phyloP scores from a whole-genome alignment of 2,113 vertebrate genomes.

The Nesogale talazaci region DNA sequence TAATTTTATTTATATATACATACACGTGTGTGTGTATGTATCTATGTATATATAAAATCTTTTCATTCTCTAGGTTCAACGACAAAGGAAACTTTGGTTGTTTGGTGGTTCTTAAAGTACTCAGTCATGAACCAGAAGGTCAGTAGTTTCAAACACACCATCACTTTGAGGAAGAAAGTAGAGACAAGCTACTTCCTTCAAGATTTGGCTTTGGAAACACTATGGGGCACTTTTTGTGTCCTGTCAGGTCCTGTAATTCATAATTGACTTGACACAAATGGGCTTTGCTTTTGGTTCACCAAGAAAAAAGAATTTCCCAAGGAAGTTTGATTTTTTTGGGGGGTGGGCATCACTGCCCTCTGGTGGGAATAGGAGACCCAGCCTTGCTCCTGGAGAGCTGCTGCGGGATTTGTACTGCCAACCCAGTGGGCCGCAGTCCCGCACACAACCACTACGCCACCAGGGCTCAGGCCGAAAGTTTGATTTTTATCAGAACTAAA shows the following conservation, averaged over 20 bases:
- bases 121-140: background rate
- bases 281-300: background rate
- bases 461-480: too few species aligned
- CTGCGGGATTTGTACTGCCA: too few species aligned
- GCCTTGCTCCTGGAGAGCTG: too few species aligned
- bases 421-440: too few species aligned
- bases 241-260: background rate
- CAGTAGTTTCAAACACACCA: background rate
- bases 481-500: slow-evolving; percentile 54
- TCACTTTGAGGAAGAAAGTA: background rate
- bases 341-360: too few species aligned
- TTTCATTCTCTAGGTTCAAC: slow-evolving; percentile 31
- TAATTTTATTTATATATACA: too few species aligned
- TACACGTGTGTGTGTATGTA: too few species aligned
- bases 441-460: too few species aligned
- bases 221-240: background rate
- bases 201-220: background rate
- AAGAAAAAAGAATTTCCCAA: background rate
- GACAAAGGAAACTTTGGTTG: background rate
- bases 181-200: background rate
- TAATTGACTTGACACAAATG: background rate
- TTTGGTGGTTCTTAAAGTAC: background rate
- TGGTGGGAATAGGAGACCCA: too few species aligned
- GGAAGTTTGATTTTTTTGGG: slow-evolving; percentile 50
- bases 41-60: background rate